These are phyloP conservation scores for Tetramorium alpestre DNA, from an alignment of 1,140 invertebrate species.

Conservation along the genomic window DNA sequence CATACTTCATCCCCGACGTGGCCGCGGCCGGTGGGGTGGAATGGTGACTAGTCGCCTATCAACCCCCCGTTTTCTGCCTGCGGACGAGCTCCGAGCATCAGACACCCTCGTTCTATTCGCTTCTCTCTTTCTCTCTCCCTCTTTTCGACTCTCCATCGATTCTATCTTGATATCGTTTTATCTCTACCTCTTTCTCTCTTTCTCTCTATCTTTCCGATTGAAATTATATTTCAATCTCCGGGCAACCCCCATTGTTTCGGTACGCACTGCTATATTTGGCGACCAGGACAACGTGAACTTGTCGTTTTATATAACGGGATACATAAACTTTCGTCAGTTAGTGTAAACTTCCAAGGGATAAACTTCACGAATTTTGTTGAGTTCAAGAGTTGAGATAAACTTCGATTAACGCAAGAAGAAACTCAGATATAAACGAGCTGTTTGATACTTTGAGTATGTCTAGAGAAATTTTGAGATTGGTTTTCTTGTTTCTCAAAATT, in stretches of 20 bases:
- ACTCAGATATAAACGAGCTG: not conserved
- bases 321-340: not conserved
- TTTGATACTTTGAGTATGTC: not conserved
- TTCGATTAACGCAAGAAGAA: not conserved
- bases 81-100: constrained; percentile 42
- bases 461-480: not conserved
- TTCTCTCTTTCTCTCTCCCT: not conserved
- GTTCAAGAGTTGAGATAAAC: not conserved
- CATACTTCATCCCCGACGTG: constrained; percentile 79
- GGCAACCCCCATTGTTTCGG: constrained; percentile 13
- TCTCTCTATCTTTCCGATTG: constrained; percentile 65
- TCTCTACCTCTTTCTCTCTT: not conserved
- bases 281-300: not conserved
- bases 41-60: constrained; percentile 68
- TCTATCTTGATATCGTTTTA: not conserved
- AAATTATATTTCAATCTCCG: constrained; percentile 76
- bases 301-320: not conserved
- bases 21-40: constrained; percentile 36
- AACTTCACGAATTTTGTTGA: not conserved
- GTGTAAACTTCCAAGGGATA: constrained; percentile 1
- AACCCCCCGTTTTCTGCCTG: constrained; percentile 64
- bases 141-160: not conserved
- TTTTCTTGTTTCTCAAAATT: not conserved
- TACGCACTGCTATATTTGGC: constrained; percentile 22
- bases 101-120: constrained; percentile 41